A percentile compares a stretch with the other conserved stretches of the same genome.
Conservation (phyloP, 2,888 invertebrate genomes). For the Lasioglossum oenotherae region DNA sequence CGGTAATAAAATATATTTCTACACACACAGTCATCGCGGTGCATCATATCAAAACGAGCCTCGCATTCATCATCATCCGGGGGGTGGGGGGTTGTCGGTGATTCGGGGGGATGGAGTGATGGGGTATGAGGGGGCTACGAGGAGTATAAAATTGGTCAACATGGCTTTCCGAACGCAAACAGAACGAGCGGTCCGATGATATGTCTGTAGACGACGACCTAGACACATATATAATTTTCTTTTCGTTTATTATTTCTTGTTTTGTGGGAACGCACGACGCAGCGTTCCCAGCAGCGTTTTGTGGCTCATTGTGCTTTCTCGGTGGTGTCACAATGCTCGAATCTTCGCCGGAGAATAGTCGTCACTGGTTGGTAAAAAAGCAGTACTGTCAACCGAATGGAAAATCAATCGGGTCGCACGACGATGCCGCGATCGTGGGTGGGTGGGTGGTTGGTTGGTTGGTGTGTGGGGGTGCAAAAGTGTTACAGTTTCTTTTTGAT, state of each 20-base stretch:
- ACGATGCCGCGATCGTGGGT: constrained; percentile 54
- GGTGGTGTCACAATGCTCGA: constrained; percentile 9
- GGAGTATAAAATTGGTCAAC: constrained; percentile 79
- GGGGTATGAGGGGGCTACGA: background rate
- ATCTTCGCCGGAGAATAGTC: constrained; percentile 38
- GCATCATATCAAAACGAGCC: constrained; percentile 55
- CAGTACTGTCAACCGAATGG: background rate
- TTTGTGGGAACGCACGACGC: background rate
- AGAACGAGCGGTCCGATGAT: constrained; percentile 55
- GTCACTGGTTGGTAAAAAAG: constrained; percentile 15
- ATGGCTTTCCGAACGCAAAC: constrained; percentile 53
- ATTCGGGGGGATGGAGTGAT: background rate
- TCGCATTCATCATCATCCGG: constrained; percentile 56
- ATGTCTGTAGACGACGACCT: constrained; percentile 52
- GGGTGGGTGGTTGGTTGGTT: constrained; percentile 42
- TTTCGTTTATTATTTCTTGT: background rate
- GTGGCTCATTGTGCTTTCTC: constrained; percentile 26
- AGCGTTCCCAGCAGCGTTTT: constrained; percentile 16
- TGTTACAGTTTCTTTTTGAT: constrained; percentile 62
- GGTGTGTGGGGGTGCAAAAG: constrained; percentile 69
- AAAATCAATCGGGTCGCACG: constrained; percentile 25
- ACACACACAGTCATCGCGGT: constrained; percentile 60
- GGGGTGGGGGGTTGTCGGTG: background rate
- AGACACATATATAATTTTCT: background rate
- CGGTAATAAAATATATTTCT: constrained; percentile 82